phyloP scores from a whole-genome alignment of 2,888 invertebrate genomes.

The Patella caerulea region DNA sequence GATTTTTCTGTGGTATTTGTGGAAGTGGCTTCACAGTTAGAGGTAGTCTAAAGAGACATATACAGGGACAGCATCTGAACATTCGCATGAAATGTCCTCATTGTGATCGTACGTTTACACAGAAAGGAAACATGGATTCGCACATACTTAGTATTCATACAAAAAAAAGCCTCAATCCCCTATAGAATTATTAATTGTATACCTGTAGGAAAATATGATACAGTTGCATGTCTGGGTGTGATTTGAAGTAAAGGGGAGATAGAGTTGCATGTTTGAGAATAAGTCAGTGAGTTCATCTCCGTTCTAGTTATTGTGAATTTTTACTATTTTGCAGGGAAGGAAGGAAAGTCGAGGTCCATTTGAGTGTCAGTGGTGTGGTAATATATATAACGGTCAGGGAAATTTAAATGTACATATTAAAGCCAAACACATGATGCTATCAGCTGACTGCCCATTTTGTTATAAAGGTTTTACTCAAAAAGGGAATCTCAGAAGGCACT shows the following conservation, averaged over 20 bases:
- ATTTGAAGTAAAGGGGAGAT: too few relatives aligned
- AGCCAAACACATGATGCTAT: background rate
- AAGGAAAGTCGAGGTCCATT: background rate
- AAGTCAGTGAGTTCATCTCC: too few relatives aligned
- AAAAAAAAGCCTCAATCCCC: background rate
- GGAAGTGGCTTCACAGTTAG: background rate
- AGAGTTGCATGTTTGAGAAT: too few relatives aligned
- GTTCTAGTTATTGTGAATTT: too few relatives aligned
- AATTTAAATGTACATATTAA: constrained; percentile 7
- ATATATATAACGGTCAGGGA: background rate
- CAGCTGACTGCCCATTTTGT: background rate
- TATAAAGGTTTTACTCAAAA: background rate
- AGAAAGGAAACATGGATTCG: background rate
- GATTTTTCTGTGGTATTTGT: background rate
- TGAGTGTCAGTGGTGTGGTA: background rate
- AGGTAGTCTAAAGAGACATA: background rate
- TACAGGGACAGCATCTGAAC: background rate
- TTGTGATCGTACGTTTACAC: constrained; percentile 1
- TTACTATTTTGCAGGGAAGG: too few relatives aligned
- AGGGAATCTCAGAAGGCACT: background rate
- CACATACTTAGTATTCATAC: background rate
- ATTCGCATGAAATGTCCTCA: constrained; percentile 6
- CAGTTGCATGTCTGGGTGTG: too few relatives aligned
- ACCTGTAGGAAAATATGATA: too few relatives aligned
- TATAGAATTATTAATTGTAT: too few relatives aligned